Evolutionary conservation across 2,113 vertebrate genomes (phyloP).

Genomic region (Stigmatopora nigra): DNA sequence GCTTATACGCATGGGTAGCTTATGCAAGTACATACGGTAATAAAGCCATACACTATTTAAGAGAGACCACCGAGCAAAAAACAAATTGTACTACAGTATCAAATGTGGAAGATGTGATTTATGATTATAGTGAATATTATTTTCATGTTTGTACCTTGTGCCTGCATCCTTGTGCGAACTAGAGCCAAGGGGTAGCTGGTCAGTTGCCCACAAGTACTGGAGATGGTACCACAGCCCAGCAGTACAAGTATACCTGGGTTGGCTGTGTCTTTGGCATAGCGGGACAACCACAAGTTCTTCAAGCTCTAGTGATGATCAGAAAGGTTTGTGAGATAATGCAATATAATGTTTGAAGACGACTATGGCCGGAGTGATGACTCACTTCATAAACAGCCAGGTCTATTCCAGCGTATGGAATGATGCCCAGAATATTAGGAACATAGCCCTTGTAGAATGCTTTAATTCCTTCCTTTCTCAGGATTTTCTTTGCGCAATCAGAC

Average conservation of each 20-base stretch:
- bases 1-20: no score
- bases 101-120: background rate
- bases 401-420: conserved; percentile 96
- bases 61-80: no score
- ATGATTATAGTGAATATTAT: background rate
- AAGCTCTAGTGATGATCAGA: conserved; percentile 71
- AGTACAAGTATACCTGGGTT: conserved; percentile 89
- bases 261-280: conserved; percentile 82
- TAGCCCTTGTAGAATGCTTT: conserved; percentile 97
- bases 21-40: no score
- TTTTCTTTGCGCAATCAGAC: conserved; percentile 91
- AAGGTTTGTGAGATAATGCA: background rate
- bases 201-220: conserved; percentile 94
- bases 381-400: conserved; percentile 97
- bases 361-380: conserved; percentile 11
- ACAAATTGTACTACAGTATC: background rate
- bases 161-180: conserved; percentile 95
- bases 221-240: conserved; percentile 84
- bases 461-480: conserved; percentile 84
- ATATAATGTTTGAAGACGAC: background rate
- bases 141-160: conserved; percentile 76
- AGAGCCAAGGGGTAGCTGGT: conserved; percentile 92
- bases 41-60: no score
- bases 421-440: conserved; percentile 90
- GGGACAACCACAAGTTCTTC: conserved; percentile 86